phyloP scores from a whole-genome alignment of 1,140 invertebrate genomes.

The Drosophila kepulauana region DNA sequence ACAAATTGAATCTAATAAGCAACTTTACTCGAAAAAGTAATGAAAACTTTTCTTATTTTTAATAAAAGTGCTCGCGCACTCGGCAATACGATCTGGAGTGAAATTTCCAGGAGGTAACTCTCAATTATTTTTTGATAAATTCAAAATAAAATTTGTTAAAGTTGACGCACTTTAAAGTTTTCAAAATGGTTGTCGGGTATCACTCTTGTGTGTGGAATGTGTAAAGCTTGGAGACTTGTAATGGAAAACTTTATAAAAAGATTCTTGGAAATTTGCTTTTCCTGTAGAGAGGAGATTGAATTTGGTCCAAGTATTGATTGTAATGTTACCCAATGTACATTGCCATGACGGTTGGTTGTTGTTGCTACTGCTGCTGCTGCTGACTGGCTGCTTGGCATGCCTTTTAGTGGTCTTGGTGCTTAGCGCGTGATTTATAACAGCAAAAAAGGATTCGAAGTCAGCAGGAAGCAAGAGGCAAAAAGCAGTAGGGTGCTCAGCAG shows the following conservation, averaged over 20 bases:
- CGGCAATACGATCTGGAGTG: background rate
- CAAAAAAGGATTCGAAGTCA: slow-evolving; percentile 45
- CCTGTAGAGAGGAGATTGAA: background rate
- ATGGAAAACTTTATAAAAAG: slow-evolving; percentile 10
- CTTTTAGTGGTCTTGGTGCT: slow-evolving; percentile 66
- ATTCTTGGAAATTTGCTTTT: slow-evolving; percentile 3
- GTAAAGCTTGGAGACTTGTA: background rate
- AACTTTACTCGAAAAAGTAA: background rate
- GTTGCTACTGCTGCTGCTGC: slow-evolving; percentile 26
- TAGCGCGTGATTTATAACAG: slow-evolving; percentile 81
- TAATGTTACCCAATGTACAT: slow-evolving; percentile 56
- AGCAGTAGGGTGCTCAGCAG: slow-evolving; percentile 29
- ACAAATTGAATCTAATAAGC: background rate
- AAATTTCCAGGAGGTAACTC: background rate
- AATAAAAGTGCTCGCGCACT: background rate
- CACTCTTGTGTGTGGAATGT: background rate
- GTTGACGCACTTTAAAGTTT: slow-evolving; percentile 7
- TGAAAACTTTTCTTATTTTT: background rate
- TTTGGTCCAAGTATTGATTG: slow-evolving; percentile 11
- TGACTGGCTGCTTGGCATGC: slow-evolving; percentile 45
- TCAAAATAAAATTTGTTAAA: background rate
- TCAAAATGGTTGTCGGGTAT: background rate
- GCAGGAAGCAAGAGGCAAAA: slow-evolving; percentile 37
- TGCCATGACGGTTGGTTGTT: slow-evolving; percentile 38
- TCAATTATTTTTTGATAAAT: slow-evolving; percentile 9